Conservation (phyloP, 2,113 vertebrate genomes). For the Lates calcarifer region DNA sequence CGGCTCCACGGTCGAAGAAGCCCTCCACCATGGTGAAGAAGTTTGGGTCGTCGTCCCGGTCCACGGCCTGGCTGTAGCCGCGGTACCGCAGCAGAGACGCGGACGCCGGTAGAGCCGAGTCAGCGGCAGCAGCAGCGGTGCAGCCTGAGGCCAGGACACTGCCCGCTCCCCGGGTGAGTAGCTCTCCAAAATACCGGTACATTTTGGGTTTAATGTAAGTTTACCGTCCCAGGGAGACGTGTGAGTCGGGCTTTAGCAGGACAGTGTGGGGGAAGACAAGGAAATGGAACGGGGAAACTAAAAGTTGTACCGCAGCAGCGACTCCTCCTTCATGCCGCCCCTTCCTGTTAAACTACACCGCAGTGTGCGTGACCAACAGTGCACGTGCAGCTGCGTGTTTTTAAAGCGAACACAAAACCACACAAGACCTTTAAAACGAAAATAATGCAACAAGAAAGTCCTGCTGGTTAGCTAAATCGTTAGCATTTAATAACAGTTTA, state of each 20-base stretch:
- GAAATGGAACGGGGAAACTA: neutral
- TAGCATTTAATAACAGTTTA: neutral
- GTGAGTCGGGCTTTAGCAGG: neutral
- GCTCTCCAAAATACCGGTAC: constrained; percentile 89
- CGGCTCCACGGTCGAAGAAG: constrained; percentile 94
- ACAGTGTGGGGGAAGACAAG: neutral
- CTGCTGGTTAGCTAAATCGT: neutral
- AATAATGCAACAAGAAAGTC: no score
- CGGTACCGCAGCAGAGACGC: constrained; percentile 75
- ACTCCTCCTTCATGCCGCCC: constrained; percentile 61
- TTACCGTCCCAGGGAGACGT: neutral
- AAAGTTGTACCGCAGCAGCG: neutral
- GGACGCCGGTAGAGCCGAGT: constrained; percentile 65
- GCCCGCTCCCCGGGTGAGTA: constrained; percentile 83
- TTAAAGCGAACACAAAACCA: neutral
- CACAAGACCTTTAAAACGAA: neutral
- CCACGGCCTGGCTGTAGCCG: constrained; percentile 89
- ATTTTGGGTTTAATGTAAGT: constrained; percentile 65
- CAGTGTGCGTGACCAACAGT: neutral
- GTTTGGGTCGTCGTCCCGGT: constrained; percentile 90
- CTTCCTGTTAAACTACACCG: constrained; percentile 49
- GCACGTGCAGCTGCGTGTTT: neutral
- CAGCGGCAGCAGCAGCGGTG: constrained; percentile 30
- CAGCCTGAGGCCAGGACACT: constrained; percentile 69
- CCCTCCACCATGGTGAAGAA: constrained; percentile 98